A percentile compares a stretch with the other conserved stretches of the same genome.
These are phyloP conservation scores for Manis javanica DNA, from an alignment of 2,797 vertebrate species.

Conservation along the genomic window DNA sequence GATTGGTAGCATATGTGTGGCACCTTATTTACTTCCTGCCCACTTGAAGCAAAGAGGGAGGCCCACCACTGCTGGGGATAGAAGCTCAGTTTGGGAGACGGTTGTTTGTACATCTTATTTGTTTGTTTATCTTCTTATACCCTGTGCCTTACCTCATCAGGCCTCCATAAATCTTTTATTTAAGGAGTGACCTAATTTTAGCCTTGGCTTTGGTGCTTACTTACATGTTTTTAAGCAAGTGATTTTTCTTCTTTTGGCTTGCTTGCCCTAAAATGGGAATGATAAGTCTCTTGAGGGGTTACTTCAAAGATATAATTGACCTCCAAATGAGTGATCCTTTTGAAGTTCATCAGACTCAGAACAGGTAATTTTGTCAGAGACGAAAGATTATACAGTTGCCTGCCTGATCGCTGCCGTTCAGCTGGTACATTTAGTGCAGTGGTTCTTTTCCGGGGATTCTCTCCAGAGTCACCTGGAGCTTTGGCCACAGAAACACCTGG, in stretches of 20 bases:
- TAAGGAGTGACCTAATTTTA: neutral
- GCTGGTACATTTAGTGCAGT: accelerated
- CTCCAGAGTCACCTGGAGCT: neutral
- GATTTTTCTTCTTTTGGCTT: neutral
- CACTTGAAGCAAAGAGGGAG: neutral
- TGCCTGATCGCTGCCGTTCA: too few relatives aligned
- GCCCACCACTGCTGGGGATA: too few relatives aligned
- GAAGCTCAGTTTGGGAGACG: neutral
- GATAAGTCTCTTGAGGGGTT: neutral
- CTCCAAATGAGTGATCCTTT: neutral
- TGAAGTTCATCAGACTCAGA: neutral
- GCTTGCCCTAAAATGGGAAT: neutral
- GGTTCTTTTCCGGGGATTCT: neutral
- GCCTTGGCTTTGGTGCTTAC: neutral
- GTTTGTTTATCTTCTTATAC: neutral
- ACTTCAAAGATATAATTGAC: neutral
- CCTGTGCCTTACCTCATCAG: neutral
- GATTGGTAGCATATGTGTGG: neutral
- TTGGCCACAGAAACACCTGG: neutral
- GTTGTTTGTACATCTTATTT: neutral
- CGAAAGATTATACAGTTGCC: neutral
- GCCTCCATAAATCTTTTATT: neutral
- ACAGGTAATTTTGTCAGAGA: neutral
- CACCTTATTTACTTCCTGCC: neutral
- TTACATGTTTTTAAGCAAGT: neutral